A percentile compares a stretch with the other conserved stretches of the same genome.
Evolutionary conservation across 2,888 invertebrate genomes (phyloP).

Genomic region (Cylindroiulus punctatus): DNA sequence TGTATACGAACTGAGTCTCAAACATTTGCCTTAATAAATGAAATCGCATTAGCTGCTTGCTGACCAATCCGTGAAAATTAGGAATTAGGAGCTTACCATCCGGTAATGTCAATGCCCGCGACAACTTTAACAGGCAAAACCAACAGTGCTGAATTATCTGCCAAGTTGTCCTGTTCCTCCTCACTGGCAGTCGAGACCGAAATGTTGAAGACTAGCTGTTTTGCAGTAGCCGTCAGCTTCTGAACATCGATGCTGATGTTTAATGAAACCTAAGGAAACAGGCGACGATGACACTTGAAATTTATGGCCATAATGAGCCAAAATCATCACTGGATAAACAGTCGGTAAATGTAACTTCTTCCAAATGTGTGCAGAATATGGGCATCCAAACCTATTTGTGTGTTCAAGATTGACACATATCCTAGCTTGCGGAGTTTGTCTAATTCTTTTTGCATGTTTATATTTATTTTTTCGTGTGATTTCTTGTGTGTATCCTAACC

Average conservation of each 20-base stretch:
- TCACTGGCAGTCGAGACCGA: conserved; percentile 50
- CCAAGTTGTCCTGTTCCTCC: conserved; percentile 14
- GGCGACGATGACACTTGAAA: not conserved
- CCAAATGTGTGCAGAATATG: too few species aligned
- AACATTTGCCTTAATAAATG: conserved; percentile 16
- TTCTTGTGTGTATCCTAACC: too few species aligned
- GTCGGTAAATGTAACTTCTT: too few species aligned
- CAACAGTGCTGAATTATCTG: conserved; percentile 31
- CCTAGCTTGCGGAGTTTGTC: too few species aligned
- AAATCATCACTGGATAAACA: too few species aligned
- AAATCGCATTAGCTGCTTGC: not conserved
- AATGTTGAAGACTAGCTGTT: conserved; percentile 32
- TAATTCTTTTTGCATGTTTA: too few species aligned
- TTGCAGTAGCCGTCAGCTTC: not conserved
- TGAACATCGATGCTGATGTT: conserved; percentile 48
- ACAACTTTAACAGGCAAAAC: conserved; percentile 50
- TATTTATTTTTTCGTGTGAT: too few species aligned
- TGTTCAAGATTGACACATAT: too few species aligned
- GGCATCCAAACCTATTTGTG: too few species aligned
- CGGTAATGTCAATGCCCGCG: conserved; percentile 19
- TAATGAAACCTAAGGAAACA: conserved; percentile 51
- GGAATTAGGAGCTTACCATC: conserved; percentile 19
- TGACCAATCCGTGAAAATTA: not conserved
- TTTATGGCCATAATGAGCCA: not conserved
- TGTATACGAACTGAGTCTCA: conserved; percentile 49